Evolutionary conservation across 2,113 vertebrate species (phyloP), one percentile per base, ranked within the genome.

Genomic region (Bubo blakistoni): DNA sequence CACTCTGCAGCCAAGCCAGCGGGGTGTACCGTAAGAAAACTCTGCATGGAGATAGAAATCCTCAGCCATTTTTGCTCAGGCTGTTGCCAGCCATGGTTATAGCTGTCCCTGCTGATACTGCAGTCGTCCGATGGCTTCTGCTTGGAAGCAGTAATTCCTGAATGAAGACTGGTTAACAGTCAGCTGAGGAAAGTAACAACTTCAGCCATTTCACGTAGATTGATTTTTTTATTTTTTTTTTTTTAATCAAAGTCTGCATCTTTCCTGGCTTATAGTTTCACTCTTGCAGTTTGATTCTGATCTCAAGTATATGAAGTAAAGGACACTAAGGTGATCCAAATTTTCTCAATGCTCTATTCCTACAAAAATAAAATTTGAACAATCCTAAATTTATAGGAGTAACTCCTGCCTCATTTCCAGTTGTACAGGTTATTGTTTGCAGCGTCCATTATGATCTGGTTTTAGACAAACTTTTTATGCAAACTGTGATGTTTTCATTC

Each of bases 21-120:
- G 0, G 21, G 1, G 6, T 24, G 7, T 47, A 34, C 46, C 5
- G 2, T 6, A 38, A 29, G 58, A 51, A 76, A 44, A 14, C 10
- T 29, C 38, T 78, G 19, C 10, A 6, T 47, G 55, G 17, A 69
- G 20, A 4, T 34, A 7, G 36, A 62, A 42, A 12, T 90, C 84
- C 73, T 81, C 63, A 78, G 16, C 26, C 5, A 5, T 36, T 86
- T 82, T 76, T 5, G 6, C 49, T 57, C 13, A 46, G 49, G 55
- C 44, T 77, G 62, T 63, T 74, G 42, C 47, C 21, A 36, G 22
- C 76, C 4, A 1, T 32, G 22, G 54, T 49, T 69, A 13, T 8
- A 76, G 22, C 32, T 76, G 61, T 34, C 26, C 21, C 24, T 6
- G 7, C 77, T 76, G 49, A 44, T 32, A 36, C 1, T 72, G 13